phyloP scores from a whole-genome alignment of 2,113 vertebrate genomes.

The Poeciliopsis occidentalis region DNA sequence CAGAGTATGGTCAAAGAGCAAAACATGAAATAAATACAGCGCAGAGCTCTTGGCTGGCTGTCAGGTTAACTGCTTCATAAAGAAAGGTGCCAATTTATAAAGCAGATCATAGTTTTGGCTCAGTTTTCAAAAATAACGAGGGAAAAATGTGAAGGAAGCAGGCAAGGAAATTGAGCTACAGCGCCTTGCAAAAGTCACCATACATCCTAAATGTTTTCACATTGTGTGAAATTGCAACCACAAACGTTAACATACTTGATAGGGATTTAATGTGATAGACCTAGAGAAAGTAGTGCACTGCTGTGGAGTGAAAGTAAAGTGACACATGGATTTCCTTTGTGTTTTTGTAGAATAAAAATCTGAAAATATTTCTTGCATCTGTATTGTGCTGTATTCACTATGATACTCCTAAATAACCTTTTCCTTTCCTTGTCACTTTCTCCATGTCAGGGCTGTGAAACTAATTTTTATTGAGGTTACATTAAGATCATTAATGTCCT shows the following conservation, averaged over 20 bases:
- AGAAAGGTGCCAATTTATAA: constrained; percentile 58
- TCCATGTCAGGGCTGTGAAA: too few species aligned
- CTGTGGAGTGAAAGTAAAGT: neutral
- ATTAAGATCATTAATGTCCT: too few species aligned
- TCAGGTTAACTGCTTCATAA: constrained; percentile 66
- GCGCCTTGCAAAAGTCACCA: neutral
- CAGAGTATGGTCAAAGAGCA: neutral
- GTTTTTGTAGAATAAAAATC: neutral
- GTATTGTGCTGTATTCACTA: neutral
- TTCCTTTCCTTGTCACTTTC: neutral
- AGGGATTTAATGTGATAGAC: neutral
- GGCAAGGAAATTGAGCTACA: neutral
- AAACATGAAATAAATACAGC: constrained; percentile 38
- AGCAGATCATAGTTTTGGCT: constrained; percentile 41
- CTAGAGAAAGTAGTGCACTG: neutral
- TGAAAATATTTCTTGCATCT: neutral
- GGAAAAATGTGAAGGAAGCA: neutral
- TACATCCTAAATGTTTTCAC: neutral
- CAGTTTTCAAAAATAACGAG: constrained; percentile 1
- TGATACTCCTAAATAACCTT: neutral
- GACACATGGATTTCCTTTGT: neutral
- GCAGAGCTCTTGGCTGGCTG: constrained; percentile 33
- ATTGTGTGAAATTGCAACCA: too few species aligned
- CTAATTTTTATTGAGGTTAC: too few species aligned
- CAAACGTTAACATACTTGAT: neutral